phyloP scores from a whole-genome alignment of 2,797 vertebrate genomes.

The Rhynchonycteris naso region DNA sequence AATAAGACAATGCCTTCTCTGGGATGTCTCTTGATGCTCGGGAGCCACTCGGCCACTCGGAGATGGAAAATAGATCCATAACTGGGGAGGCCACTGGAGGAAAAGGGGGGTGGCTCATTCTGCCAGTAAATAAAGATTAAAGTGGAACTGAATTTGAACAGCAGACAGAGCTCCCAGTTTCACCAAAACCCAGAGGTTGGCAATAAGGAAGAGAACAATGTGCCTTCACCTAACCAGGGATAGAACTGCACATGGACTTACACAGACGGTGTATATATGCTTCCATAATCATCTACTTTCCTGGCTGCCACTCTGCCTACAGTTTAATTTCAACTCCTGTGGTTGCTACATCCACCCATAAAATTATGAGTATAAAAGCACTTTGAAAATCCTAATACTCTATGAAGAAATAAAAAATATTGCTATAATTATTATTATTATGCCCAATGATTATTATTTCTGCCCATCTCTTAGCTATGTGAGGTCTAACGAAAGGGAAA shows the following conservation, averaged over 20 bases:
- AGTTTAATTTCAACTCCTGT: constrained; percentile 26
- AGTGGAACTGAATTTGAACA: not conserved
- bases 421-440: not conserved
- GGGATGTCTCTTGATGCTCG: not conserved
- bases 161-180: not conserved
- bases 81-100: not conserved
- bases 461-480: constrained; percentile 19
- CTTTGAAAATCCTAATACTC: constrained; percentile 36
- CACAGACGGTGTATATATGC: rapidly evolving
- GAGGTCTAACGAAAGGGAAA: not conserved
- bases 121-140: not conserved
- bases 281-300: not conserved
- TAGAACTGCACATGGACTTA: not conserved
- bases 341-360: constrained; percentile 27
- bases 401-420: constrained; percentile 23
- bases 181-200: not conserved
- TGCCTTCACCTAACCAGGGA: not conserved
- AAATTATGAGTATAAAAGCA: constrained; percentile 32
- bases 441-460: not conserved
- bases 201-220: not conserved
- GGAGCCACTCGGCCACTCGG: not conserved
- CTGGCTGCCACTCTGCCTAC: not conserved
- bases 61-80: not conserved
- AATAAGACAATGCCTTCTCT: not conserved
- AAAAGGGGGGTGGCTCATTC: not conserved